Conservation (phyloP, 2,888 invertebrate species). For the Noctua fimbriata region DNA sequence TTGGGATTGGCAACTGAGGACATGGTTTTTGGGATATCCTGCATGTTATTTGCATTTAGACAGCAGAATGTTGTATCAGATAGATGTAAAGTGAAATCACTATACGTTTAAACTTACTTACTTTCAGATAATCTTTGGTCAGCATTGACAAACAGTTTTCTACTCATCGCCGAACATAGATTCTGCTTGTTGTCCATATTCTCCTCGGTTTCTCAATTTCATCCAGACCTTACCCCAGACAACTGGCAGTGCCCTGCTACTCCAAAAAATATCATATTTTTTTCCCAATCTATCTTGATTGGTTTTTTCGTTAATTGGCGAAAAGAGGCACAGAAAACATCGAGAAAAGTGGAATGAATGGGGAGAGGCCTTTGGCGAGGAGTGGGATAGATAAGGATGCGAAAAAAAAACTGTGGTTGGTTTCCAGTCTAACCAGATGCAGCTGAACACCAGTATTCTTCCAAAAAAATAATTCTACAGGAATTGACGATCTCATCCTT, state of each 20-base stretch:
- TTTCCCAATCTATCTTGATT: too few relatives aligned
- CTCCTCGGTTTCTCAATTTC: not conserved
- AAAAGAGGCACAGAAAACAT: too few relatives aligned
- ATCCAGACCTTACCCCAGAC: too few relatives aligned
- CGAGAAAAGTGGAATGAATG: too few relatives aligned
- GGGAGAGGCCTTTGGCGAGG: too few relatives aligned
- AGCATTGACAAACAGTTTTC: not conserved
- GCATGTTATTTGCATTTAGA: not conserved
- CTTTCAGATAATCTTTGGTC: not conserved
- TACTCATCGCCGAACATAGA: too few relatives aligned
- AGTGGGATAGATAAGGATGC: too few relatives aligned
- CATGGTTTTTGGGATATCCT: not conserved
- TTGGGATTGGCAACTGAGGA: not conserved
- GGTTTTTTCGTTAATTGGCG: too few relatives aligned
- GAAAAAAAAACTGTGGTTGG: too few relatives aligned
- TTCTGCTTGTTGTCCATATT: not conserved
- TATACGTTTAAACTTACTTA: not conserved
- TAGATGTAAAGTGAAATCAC: not conserved
- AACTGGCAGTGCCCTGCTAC: too few relatives aligned
- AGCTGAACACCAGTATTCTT: not conserved
- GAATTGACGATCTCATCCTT: not conserved
- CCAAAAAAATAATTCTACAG: not conserved
- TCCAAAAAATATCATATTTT: not conserved
- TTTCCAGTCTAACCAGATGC: not conserved
- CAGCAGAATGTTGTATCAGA: not conserved